Conservation (phyloP, 2,113 vertebrate genomes). For the Eurypyga helias region DNA sequence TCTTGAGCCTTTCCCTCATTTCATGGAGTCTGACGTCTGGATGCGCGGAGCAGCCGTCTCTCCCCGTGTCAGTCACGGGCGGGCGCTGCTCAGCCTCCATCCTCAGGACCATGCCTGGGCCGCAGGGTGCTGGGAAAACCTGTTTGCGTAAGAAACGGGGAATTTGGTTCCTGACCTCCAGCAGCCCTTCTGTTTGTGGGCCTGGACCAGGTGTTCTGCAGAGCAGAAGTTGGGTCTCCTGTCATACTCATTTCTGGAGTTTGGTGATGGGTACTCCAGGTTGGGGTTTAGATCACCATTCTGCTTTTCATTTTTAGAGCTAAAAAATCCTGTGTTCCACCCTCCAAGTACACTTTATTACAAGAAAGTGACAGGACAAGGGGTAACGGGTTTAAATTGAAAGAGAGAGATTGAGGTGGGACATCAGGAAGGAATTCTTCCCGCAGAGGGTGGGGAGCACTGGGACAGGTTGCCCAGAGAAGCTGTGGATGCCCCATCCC, state of each 20-base stretch:
- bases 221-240: neutral
- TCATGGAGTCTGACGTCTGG: neutral
- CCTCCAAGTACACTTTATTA: neutral
- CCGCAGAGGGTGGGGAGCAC: no score
- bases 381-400: no score
- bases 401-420: no score
- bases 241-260: neutral
- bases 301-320: neutral
- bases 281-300: neutral
- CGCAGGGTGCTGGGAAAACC: neutral
- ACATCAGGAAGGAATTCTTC: no score
- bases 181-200: neutral
- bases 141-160: neutral
- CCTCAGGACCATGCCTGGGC: neutral
- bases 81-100: neutral
- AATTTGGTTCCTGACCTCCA: neutral
- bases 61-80: neutral
- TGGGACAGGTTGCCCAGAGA: no score
- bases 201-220: neutral
- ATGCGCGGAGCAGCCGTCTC: neutral
- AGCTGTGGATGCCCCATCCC: no score
- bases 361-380: no score
- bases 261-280: neutral
- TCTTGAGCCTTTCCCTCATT: neutral
- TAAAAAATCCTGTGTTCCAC: neutral